Conservation (phyloP, 37 sponge, comb jelly and placozoan genomes). For the Halichondria panicea region DNA sequence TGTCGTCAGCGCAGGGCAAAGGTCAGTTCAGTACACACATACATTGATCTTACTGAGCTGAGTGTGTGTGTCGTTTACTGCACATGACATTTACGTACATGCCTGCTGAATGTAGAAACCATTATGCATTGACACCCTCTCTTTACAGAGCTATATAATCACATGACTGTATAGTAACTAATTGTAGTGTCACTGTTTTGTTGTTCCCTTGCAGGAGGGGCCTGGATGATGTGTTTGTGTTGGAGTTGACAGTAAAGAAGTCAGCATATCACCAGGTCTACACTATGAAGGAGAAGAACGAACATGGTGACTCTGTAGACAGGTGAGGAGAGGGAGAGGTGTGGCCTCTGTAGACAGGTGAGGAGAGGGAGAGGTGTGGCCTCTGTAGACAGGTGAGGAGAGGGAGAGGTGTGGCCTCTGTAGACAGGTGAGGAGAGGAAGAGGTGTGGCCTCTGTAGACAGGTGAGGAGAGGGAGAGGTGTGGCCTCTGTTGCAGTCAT, state of each 20-base stretch:
- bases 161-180: not conserved
- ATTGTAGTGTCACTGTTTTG: not conserved
- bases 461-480: not conserved
- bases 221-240: constrained; percentile 5
- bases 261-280: constrained; percentile 12
- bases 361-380: not conserved
- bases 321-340: not conserved
- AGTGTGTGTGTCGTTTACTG: not conserved
- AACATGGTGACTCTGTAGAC: not conserved
- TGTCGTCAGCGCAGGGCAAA: not conserved
- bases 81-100: not conserved
- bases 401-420: too few relatives aligned
- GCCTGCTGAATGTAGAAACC: too few relatives aligned
- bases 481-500: not conserved
- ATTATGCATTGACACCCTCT: not conserved
- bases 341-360: not conserved
- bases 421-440: too few relatives aligned
- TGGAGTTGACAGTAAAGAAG: constrained; percentile 1
- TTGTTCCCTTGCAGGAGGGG: not conserved
- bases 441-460: not conserved
- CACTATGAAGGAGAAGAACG: constrained; percentile 10
- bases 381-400: too few relatives aligned
- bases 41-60: not conserved
- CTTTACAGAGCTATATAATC: not conserved
- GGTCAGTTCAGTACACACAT: too few relatives aligned